Evolutionary conservation across 2,797 vertebrate genomes (phyloP).

Genomic region (Tapera naevia): DNA sequence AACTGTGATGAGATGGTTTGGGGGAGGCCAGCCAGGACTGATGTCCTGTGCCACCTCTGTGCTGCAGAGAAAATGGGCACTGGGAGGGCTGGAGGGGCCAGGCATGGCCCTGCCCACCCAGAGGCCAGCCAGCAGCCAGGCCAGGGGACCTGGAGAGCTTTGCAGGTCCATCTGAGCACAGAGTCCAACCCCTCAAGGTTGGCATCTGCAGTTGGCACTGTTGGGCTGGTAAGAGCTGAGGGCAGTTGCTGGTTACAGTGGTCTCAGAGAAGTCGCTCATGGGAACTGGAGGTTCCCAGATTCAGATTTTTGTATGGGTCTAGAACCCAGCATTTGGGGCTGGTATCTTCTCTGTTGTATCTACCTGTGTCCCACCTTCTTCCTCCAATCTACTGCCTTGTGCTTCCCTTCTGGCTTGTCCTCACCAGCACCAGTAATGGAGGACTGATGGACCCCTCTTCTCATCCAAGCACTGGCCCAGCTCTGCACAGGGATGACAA

Average conservation of each 20-base stretch:
- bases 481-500: neutral
- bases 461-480: neutral
- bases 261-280: neutral
- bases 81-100: neutral
- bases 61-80: neutral
- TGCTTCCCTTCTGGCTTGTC: neutral
- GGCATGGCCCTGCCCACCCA: neutral
- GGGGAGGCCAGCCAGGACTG: neutral
- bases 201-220: neutral
- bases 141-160: neutral
- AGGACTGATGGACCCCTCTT: neutral
- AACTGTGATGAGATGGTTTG: neutral
- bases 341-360: neutral
- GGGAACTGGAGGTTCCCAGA: neutral
- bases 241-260: neutral
- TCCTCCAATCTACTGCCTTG: neutral
- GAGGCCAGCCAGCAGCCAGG: neutral
- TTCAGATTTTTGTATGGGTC: neutral
- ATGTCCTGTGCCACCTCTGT: accelerated
- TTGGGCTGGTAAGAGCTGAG: neutral
- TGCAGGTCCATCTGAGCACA: neutral
- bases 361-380: neutral
- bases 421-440: neutral
- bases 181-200: accelerated
- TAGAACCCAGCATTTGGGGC: neutral